A percentile compares a stretch with the other conserved stretches of the same genome.
Evolutionary conservation across 2,888 invertebrate species (phyloP).

Genomic region (Cantharis nigra): DNA sequence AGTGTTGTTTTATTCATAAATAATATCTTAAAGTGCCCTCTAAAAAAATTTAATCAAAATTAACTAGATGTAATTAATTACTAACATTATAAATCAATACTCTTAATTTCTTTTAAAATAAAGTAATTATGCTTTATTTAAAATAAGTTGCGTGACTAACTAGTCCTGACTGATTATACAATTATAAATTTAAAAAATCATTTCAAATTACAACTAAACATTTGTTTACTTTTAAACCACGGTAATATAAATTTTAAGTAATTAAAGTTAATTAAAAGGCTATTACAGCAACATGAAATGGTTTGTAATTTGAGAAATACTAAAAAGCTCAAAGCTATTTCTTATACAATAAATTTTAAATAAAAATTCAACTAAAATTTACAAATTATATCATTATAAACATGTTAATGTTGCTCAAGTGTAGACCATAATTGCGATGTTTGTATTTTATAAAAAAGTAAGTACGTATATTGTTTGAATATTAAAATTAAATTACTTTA

Average conservation of each 20-base stretch:
- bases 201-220: background rate
- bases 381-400: constrained; percentile 1
- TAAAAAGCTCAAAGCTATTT: background rate
- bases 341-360: background rate
- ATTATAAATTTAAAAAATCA: background rate
- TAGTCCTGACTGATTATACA: background rate
- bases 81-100: background rate
- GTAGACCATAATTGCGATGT: background rate
- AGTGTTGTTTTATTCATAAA: background rate
- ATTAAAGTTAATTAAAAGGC: constrained; percentile 3
- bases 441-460: background rate
- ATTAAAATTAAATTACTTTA: background rate
- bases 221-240: background rate
- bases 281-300: background rate
- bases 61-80: background rate
- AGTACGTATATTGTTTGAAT: background rate
- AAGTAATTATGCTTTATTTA: background rate
- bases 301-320: background rate
- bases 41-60: background rate
- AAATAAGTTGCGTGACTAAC: background rate
- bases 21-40: background rate
- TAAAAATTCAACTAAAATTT: background rate
- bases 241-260: background rate
- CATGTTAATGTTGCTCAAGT: background rate
- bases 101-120: background rate